Evolutionary conservation across 2,113 vertebrate genomes (phyloP).

Genomic region (Rhabdornis inornatus): DNA sequence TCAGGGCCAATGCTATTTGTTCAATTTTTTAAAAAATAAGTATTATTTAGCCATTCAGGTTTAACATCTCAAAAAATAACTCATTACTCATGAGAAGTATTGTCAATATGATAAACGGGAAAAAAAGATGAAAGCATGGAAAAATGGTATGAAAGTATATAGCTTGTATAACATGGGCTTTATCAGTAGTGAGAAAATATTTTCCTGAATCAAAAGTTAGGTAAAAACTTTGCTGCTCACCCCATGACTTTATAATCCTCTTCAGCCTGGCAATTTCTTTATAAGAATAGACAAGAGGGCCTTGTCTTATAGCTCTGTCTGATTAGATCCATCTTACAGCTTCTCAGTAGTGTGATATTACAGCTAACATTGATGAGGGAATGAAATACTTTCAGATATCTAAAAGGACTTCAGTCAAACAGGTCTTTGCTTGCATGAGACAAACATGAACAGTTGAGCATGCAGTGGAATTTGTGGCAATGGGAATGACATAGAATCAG

Average conservation of each 20-base stretch:
- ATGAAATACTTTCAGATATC: background rate
- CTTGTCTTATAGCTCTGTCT: background rate
- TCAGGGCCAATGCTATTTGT: background rate
- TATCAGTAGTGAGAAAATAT: background rate
- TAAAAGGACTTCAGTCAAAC: background rate
- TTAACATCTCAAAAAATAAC: background rate
- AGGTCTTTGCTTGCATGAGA: background rate
- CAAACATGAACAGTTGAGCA: background rate
- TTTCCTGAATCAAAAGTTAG: background rate
- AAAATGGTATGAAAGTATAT: background rate
- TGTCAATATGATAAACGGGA: constrained; percentile 28
- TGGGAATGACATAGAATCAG: background rate
- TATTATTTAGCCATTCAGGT: background rate
- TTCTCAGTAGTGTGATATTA: background rate
- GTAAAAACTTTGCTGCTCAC: background rate
- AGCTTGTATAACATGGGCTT: background rate
- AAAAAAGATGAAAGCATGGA: background rate
- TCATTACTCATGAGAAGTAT: background rate
- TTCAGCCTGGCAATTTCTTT: background rate
- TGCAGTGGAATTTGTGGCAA: background rate
- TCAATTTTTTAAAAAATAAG: background rate
- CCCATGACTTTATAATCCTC: background rate
- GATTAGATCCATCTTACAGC: background rate
- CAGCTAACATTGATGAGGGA: background rate
- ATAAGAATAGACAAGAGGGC: background rate